These are phyloP conservation scores for Riptortus pedestris DNA, from an alignment of 1,140 invertebrate genomes.

Conservation along the genomic window DNA sequence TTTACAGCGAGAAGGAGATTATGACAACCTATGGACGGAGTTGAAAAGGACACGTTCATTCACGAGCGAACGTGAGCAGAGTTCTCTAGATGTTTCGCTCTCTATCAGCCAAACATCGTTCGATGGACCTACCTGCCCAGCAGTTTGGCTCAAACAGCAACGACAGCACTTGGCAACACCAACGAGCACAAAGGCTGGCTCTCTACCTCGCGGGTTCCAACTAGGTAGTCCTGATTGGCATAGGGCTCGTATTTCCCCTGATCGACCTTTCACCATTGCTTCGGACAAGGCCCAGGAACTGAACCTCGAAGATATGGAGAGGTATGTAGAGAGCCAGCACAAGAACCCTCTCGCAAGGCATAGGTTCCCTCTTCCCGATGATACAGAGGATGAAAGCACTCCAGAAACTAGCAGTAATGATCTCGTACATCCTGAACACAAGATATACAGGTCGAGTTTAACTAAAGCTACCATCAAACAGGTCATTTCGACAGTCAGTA, in stretches of 20 bases:
- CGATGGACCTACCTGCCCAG: conserved; percentile 46
- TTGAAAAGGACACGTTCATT: conserved; percentile 32
- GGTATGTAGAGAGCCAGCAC: conserved; percentile 42
- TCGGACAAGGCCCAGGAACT: conserved; percentile 50
- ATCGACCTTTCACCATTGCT: conserved; percentile 58
- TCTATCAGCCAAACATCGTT: conserved; percentile 28
- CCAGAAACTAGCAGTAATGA: conserved; percentile 43
- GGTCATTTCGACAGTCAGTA: conserved; percentile 39
- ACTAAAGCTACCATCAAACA: conserved; percentile 39
- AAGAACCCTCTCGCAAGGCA: conserved; percentile 39
- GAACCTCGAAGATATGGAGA: conserved; percentile 45
- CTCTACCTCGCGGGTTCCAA: conserved; percentile 65
- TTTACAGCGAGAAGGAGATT: conserved; percentile 36
- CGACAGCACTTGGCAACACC: conserved; percentile 41
- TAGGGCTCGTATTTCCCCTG: conserved; percentile 40
- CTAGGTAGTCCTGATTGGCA: conserved; percentile 40
- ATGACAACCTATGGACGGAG: conserved; percentile 40
- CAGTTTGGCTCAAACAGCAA: conserved; percentile 50
- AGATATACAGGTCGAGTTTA: conserved; percentile 47
- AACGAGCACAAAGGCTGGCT: conserved; percentile 55
- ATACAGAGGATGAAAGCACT: conserved; percentile 43
- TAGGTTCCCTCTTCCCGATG: conserved; percentile 31
- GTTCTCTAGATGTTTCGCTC: conserved; percentile 21
- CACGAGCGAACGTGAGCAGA: conserved; percentile 28
- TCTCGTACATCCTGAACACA: conserved; percentile 59